A percentile compares a stretch with the other conserved stretches of the same genome.
These are phyloP conservation scores for Gallinago undulata DNA, from an alignment of 2,113 vertebrate genomes.

Conservation along the genomic window DNA sequence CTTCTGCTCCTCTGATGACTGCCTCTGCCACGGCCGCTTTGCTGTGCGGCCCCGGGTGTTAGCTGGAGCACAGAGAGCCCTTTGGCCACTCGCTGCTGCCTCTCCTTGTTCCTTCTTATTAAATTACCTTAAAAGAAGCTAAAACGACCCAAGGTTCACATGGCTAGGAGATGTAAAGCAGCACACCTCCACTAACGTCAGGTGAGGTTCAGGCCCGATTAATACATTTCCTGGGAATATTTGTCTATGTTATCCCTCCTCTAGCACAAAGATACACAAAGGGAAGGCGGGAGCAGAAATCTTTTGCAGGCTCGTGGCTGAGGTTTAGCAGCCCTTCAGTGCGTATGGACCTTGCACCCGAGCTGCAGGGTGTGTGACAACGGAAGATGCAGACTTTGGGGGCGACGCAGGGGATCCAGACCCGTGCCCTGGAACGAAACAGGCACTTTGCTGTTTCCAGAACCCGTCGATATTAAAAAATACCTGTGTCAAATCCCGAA, in stretches of 20 bases:
- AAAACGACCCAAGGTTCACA: background rate
- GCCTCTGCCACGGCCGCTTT: background rate
- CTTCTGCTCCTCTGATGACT: background rate
- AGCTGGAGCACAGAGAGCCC: background rate
- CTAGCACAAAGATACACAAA: background rate
- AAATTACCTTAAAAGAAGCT: background rate
- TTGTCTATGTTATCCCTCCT: background rate
- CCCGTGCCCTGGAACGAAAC: background rate
- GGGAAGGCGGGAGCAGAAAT: background rate
- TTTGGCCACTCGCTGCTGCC: background rate
- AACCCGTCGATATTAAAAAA: background rate
- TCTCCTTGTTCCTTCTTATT: background rate
- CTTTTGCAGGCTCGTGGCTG: background rate
- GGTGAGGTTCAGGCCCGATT: background rate
- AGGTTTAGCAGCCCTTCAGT: background rate
- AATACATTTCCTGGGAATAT: background rate
- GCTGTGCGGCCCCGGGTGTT: accelerated
- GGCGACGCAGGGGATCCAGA: background rate
- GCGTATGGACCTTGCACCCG: background rate
- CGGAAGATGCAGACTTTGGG: background rate
- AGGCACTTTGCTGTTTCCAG: background rate
- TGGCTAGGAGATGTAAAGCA: background rate
- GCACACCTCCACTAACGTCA: background rate
- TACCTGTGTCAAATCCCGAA: background rate
- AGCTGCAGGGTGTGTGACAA: background rate